Evolutionary conservation across 2,797 vertebrate species (phyloP), one percentile per base, ranked within the genome.

Genomic region (Anableps anableps): DNA sequence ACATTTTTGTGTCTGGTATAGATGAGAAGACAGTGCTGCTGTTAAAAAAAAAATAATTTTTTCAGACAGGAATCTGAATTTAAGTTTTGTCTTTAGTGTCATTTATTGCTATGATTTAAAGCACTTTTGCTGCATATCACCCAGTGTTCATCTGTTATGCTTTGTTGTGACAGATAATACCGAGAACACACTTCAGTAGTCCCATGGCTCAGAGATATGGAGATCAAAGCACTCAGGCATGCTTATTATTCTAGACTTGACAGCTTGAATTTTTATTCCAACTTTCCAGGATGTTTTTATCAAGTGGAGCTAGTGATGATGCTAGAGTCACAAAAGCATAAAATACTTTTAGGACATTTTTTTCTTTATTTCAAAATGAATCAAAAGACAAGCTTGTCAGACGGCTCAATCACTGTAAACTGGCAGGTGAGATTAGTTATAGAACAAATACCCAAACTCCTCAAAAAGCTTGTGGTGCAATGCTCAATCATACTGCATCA

Each of bases 361-460:
- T 34, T 87, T 38, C n/a, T 79, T 72, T 75, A 74, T 77, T 82
- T 84, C 23, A 13, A 14, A 48, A 51, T 75, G 70, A 80, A 89
- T 88, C 85, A 87, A 80, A 90, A 75, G 72, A 71, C 17, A n/a
- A n/a, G 0, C 2, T 7, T 66, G 64, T 85, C 81, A 82, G 79
- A 71, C 6, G 14, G 74, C 70, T 75, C 29, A 79, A 29, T 70
- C 55, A 4, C 13, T 76, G 66, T 72, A 50, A 85, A 77, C 50
- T 78, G 71, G 36, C 74, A 79, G 78, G 43, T 8, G 29, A 77
- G 84, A 47, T 17, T 90, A 90, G 90, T 89, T 85, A 84, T 85
- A 91, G 82, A 80, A 77, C 74, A 72, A 82, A 82, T 55, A 45
- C 72, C 79, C 38, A 79, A 50, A 72, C 58, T 47, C 60, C 21